phyloP scores from a whole-genome alignment of 1,140 invertebrate species.

The Drosophila ogumai region DNA sequence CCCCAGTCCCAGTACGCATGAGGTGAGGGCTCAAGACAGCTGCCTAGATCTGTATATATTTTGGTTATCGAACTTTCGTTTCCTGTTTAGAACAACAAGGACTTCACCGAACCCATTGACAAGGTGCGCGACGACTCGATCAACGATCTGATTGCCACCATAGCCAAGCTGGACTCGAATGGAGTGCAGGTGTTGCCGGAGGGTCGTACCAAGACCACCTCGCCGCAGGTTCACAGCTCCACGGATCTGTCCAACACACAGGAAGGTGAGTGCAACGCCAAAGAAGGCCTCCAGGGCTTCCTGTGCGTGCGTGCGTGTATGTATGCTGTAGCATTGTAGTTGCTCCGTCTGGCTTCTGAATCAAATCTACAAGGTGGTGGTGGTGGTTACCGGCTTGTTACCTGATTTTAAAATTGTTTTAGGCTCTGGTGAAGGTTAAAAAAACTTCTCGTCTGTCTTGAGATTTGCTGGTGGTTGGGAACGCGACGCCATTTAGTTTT shows the following conservation, averaged over 20 bases:
- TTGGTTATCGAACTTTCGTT: neutral
- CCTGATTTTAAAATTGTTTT: slow-evolving; percentile 1
- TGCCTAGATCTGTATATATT: neutral
- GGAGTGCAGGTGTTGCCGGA: slow-evolving; percentile 90
- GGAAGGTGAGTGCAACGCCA: slow-evolving; percentile 68
- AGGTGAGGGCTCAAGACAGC: slow-evolving; percentile 41
- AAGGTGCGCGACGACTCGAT: slow-evolving; percentile 92
- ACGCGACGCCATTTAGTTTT: slow-evolving; percentile 5
- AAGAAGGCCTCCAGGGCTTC: neutral
- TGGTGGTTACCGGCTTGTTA: slow-evolving; percentile 19
- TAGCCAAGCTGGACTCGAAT: slow-evolving; percentile 93
- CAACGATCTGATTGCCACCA: slow-evolving; percentile 93
- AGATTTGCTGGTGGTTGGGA: slow-evolving; percentile 14
- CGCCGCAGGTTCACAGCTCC: slow-evolving; percentile 88
- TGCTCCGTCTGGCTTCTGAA: slow-evolving; percentile 2
- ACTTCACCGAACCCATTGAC: slow-evolving; percentile 87
- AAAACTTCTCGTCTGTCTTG: slow-evolving; percentile 1
- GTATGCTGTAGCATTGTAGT: slow-evolving; percentile 35
- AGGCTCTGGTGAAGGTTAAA: slow-evolving; percentile 18
- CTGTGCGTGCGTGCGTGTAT: slow-evolving; percentile 38
- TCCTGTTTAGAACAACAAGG: slow-evolving; percentile 78
- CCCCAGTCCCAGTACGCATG: slow-evolving; percentile 89
- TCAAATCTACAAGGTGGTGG: slow-evolving; percentile 4
- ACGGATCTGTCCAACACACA: slow-evolving; percentile 86
- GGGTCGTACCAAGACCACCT: slow-evolving; percentile 85